These are phyloP conservation scores for Drosophila helvetica DNA, from an alignment of 2,888 invertebrate species.

Conservation along the genomic window DNA sequence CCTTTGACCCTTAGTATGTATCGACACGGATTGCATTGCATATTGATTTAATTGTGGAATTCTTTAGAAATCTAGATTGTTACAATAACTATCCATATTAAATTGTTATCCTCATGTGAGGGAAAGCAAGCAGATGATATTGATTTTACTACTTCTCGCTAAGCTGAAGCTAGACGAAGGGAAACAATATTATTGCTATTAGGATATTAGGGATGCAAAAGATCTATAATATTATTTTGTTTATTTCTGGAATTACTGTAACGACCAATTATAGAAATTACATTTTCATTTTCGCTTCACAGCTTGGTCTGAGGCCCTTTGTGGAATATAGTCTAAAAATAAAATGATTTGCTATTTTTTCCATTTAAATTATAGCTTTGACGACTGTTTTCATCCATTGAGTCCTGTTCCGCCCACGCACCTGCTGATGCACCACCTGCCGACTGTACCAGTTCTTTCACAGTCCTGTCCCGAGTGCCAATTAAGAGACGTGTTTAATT, in stretches of 20 bases:
- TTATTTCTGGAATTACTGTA: no score
- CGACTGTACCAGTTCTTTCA: conserved; percentile 1
- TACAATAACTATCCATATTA: background rate
- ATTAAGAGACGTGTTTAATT: conserved; percentile 75
- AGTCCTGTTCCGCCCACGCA: conserved; percentile 25
- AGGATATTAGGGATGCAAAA: background rate
- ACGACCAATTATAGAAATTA: no score
- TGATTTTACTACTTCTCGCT: background rate
- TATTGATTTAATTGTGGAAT: background rate
- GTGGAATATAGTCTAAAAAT: conserved; percentile 2
- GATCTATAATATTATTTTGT: no score
- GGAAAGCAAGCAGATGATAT: background rate
- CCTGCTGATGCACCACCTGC: conserved; percentile 13
- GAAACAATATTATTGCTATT: no score
- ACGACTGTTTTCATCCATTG: conserved; percentile 38
- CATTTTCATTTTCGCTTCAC: background rate
- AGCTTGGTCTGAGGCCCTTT: background rate
- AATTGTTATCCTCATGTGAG: background rate
- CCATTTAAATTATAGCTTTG: conserved; percentile 22
- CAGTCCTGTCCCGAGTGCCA: conserved; percentile 31
- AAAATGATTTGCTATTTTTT: no score
- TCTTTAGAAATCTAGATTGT: background rate
- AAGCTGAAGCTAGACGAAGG: background rate
- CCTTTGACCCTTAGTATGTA: no score
- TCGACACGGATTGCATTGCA: background rate